phyloP scores from a whole-genome alignment of 2,888 invertebrate species.

The Ectobius pallidus region DNA sequence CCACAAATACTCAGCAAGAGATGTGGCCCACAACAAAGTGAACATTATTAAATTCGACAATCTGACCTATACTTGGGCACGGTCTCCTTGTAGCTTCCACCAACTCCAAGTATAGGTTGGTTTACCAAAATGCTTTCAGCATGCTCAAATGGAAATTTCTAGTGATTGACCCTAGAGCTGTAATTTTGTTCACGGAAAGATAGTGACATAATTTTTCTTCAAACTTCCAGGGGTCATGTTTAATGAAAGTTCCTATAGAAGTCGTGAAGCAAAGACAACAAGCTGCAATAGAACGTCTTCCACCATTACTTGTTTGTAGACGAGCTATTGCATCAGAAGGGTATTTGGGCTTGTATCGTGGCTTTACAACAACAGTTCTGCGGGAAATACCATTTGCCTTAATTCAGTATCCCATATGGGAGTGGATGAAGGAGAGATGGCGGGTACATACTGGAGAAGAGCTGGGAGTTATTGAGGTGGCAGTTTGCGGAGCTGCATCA shows the following conservation, averaged over 20 bases:
- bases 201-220: too few relatives aligned
- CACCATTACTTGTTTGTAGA: conserved; percentile 52
- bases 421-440: conserved; percentile 76
- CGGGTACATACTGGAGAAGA: not conserved
- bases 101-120: too few relatives aligned
- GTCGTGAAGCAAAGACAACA: conserved; percentile 94
- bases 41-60: too few relatives aligned
- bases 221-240: too few relatives aligned
- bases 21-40: too few relatives aligned
- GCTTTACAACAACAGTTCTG: conserved; percentile 76
- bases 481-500: conserved; percentile 84
- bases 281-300: conserved; percentile 60
- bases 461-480: conserved; percentile 68
- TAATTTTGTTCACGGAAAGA: too few relatives aligned
- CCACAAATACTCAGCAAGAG: too few relatives aligned
- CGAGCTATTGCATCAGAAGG: conserved; percentile 54
- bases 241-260: conserved; percentile 93
- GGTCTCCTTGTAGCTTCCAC: too few relatives aligned
- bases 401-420: conserved; percentile 96
- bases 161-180: too few relatives aligned
- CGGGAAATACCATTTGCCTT: conserved; percentile 94
- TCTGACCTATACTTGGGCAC: too few relatives aligned
- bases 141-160: too few relatives aligned
- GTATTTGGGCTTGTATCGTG: conserved; percentile 61
- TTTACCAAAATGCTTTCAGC: too few relatives aligned